Base-by-base conservation (phyloP, 1,140 invertebrate genomes). In the Lucilia sericata region DNA sequence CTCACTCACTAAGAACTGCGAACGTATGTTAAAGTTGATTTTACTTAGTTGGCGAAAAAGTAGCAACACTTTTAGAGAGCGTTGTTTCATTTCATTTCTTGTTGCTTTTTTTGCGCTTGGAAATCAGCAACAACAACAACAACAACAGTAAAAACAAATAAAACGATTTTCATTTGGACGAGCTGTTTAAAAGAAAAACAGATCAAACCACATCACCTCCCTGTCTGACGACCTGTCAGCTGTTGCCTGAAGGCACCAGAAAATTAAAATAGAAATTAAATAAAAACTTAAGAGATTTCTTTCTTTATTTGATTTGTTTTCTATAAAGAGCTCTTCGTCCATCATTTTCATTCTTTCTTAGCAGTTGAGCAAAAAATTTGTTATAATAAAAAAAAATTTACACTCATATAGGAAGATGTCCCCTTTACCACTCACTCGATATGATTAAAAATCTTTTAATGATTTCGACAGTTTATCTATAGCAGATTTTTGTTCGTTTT, bases 1-100 rank as follows among this genome's bases (percentile, higher is more conserved):
- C 76, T 80, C 76, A 80, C 76, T 80, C 76, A 49, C 76, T 80
- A 47, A 80, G 76, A 80, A 80, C 76, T 80, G 76, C 76, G 76
- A 80, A 80, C 76, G 76, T 80, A 21, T 80, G 76, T 49, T 80
- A 80, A 80, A 80, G 76, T 80, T 80, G 21, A 51, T 80, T 80
- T 80, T 78, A 42, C 42, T 42, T 3, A 36, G 42, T 80, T 80
- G 42, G 76, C 76, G 19, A 80, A 80, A 80, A 80, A 80, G 21
- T 80, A 51, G 76, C 76, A 80, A 80, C 76, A 80, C 76, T 80
- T 80, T 25, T 21, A 51, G 76, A 80, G 76, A 80, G 76, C 76
- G 10, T 2, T 42, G 42, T 42, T 42, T 42, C 42, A 42, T 7
- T 3, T 42, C 42, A 42, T 42, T 42, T 42, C 7, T 42, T 42